A percentile compares a stretch with the other conserved stretches of the same genome.
Conservation (phyloP, 2,113 vertebrate genomes). For the Grammatotria lemairii region DNA sequence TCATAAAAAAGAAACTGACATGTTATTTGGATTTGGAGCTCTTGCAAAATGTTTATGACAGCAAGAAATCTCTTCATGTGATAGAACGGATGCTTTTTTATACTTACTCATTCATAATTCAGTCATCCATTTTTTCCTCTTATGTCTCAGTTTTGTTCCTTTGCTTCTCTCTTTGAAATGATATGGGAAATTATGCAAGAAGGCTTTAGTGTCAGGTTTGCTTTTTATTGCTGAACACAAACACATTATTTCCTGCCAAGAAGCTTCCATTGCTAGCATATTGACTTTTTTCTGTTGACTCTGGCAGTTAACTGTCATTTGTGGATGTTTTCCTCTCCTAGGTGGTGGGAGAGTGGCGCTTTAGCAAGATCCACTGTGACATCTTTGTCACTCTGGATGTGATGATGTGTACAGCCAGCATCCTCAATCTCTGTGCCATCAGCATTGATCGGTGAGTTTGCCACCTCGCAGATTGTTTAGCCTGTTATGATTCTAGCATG, state of each 20-base stretch:
- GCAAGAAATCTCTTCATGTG: not conserved
- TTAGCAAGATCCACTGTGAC: slow-evolving; percentile 96
- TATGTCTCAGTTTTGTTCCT: not conserved
- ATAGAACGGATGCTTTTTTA: not conserved
- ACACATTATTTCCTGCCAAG: not conserved
- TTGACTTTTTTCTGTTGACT: not conserved
- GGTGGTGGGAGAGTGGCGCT: slow-evolving; percentile 97
- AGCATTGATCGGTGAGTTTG: slow-evolving; percentile 94
- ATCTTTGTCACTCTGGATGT: slow-evolving; percentile 98
- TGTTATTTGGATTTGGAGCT: not conserved
- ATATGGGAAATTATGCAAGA: not conserved
- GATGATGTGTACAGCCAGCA: slow-evolving; percentile 99
- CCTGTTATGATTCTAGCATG: not conserved
- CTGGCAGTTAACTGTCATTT: slow-evolving; percentile 18
- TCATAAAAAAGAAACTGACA: not conserved
- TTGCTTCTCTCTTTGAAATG: not conserved
- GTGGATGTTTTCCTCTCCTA: slow-evolving; percentile 56
- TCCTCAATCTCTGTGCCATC: slow-evolving; percentile 98
- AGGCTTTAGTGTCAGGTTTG: not conserved
- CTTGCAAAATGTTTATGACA: not conserved
- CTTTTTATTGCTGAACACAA: not conserved
- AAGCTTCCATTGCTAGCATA: not conserved
- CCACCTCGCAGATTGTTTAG: not conserved
- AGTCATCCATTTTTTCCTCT: not conserved
- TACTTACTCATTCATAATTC: not conserved